Evolutionary conservation across 2,797 vertebrate genomes (phyloP).

Genomic region (Pitangus sulphuratus): DNA sequence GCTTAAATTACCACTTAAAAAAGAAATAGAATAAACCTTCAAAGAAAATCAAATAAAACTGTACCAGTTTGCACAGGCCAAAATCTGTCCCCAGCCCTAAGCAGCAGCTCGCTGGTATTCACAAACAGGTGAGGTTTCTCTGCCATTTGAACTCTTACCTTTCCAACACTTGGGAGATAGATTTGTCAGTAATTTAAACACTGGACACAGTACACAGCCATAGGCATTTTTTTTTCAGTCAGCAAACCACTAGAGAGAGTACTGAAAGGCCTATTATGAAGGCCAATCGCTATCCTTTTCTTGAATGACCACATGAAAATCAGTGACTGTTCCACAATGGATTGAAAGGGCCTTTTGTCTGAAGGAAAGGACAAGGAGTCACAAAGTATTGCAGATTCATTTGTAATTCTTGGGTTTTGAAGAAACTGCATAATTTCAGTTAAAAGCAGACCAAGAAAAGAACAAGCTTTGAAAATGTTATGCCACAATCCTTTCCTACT

Average conservation of each 20-base stretch:
- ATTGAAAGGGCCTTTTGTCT: constrained; percentile 47
- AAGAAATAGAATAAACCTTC: background rate
- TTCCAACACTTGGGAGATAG: background rate
- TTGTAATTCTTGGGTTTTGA: constrained; percentile 25
- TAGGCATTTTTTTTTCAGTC: background rate
- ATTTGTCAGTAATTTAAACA: background rate
- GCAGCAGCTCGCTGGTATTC: background rate
- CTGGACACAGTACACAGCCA: background rate
- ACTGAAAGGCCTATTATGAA: constrained; percentile 38
- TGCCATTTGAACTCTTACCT: background rate
- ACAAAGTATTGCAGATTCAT: constrained; percentile 38
- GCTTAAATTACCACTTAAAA: background rate
- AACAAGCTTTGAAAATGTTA: constrained; percentile 36
- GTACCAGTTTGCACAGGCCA: background rate
- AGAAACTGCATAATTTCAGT: constrained; percentile 47
- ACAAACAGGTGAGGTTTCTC: background rate
- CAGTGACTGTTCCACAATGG: background rate
- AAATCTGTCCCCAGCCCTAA: background rate
- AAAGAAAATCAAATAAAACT: background rate
- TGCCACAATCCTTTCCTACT: constrained; percentile 3
- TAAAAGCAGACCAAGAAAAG: constrained; percentile 37
- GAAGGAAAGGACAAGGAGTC: constrained; percentile 49
- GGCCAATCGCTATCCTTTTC: constrained; percentile 6
- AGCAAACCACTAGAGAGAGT: constrained; percentile 11
- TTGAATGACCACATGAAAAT: constrained; percentile 61